Conservation (phyloP, 2,797 vertebrate species). For the Gymnoscopelus microlampas region DNA sequence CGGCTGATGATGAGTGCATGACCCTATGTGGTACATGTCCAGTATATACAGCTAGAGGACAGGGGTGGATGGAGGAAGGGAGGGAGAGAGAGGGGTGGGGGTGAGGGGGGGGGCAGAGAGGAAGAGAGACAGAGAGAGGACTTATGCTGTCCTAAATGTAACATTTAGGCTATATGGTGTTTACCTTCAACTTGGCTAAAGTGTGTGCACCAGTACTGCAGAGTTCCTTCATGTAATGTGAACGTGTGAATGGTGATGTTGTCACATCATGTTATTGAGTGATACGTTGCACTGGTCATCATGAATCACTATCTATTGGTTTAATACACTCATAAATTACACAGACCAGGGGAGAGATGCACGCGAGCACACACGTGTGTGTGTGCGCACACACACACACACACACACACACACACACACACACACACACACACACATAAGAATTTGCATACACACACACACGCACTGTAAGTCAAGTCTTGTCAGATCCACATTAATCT, state of each 20-base stretch:
- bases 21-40: too few species aligned
- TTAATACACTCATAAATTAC: slow-evolving; percentile 40
- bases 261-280: slow-evolving; percentile 43
- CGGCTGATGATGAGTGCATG: too few species aligned
- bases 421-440: background rate
- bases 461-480: background rate
- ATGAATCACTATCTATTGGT: slow-evolving; percentile 17
- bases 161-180: too few species aligned
- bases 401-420: background rate
- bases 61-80: background rate
- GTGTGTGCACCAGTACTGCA: too few species aligned
- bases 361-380: too few species aligned
- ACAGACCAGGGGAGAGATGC: slow-evolving; percentile 15
- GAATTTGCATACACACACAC: background rate
- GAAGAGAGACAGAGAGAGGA: background rate
- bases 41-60: background rate
- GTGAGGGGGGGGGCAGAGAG: background rate
- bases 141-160: background rate
- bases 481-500: slow-evolving; percentile 18
- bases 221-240: slow-evolving; percentile 18
- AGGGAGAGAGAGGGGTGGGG: background rate
- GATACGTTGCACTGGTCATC: slow-evolving; percentile 27
- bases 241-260: slow-evolving; percentile 20
- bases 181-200: too few species aligned
- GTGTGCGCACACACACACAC: background rate